Base-by-base conservation (phyloP, 1,140 invertebrate species). In the Phymorhynchus buccinoides region DNA sequence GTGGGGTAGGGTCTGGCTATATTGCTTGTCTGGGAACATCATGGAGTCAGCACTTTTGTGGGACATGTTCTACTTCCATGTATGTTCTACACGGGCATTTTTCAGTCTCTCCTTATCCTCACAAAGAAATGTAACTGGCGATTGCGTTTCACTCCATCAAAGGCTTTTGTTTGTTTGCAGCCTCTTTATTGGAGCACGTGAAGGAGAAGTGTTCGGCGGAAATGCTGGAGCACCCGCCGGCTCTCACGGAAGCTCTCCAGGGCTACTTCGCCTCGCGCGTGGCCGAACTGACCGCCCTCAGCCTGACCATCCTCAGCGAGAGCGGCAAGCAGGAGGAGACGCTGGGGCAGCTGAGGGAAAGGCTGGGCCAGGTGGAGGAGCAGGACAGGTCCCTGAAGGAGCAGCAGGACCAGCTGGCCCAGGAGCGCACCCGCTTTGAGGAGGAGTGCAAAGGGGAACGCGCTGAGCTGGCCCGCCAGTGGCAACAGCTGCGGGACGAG, bases 401-500 rank as follows among this genome's bases (percentile, higher is more conserved):
- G 42, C 87, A 88, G 85, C 73, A 89, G 56, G 88, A 88, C 39
- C 56, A 86, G 32, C 80, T 82, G 52, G 87, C 87, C 35, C 80
- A 86, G 42, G 84, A 88, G 37, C 18, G 88, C 22, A 87, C 84
- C 48, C 84, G 85, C 35, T 79, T 89, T 30, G 56, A 79, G 3
- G 86, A 85, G 42, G 87, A 89, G 52, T 84, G 85, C 52, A 88
- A 88, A 52, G 87, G 88, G 42, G 88, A 90, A 68, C 80, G 83
- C 37, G 87, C 88, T 71, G 89, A 90, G 79, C 84, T 90, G 12
- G 86, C 87, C 75, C 84, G 89, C 16, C 87, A 87, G 71, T 90
- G 89, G 89, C 89, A 90, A 68, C 88, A 90, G 44, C 84, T 90
- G 4, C 78, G 87, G 66, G 89, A 90, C 84, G 89, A 90, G 84